Evolutionary conservation across 2,797 vertebrate genomes (phyloP).

Genomic region (Pseudochirops corinnae): DNA sequence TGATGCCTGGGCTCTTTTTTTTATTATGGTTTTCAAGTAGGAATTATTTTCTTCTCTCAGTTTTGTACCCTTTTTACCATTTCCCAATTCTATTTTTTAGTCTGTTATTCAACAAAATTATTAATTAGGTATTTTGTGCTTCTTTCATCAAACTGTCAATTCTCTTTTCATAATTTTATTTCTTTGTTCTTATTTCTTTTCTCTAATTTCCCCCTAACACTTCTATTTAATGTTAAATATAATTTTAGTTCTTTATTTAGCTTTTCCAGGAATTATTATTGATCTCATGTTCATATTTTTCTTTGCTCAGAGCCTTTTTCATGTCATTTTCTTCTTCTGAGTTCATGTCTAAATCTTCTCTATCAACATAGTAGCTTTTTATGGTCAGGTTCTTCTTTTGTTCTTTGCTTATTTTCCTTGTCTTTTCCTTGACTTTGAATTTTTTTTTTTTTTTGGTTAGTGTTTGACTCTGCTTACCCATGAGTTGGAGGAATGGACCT

Average conservation of each 20-base stretch:
- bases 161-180: background rate
- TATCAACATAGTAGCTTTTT: background rate
- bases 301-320: too few species aligned
- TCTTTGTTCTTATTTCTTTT: background rate
- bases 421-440: background rate
- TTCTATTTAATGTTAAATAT: background rate
- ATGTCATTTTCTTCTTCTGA: too few species aligned
- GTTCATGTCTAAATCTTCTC: too few species aligned
- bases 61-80: background rate
- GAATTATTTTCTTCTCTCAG: background rate
- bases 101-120: too few species aligned
- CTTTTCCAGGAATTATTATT: background rate
- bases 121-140: background rate
- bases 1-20: background rate
- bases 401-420: background rate
- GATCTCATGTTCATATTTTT: background rate
- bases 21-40: background rate
- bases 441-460: background rate
- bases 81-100: background rate
- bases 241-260: background rate
- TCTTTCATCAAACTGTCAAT: background rate
- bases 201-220: background rate
- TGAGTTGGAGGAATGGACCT: background rate
- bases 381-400: background rate
- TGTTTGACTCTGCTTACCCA: background rate